Base-by-base conservation (phyloP, 2,113 vertebrate genomes). In the Macrotus californicus region DNA sequence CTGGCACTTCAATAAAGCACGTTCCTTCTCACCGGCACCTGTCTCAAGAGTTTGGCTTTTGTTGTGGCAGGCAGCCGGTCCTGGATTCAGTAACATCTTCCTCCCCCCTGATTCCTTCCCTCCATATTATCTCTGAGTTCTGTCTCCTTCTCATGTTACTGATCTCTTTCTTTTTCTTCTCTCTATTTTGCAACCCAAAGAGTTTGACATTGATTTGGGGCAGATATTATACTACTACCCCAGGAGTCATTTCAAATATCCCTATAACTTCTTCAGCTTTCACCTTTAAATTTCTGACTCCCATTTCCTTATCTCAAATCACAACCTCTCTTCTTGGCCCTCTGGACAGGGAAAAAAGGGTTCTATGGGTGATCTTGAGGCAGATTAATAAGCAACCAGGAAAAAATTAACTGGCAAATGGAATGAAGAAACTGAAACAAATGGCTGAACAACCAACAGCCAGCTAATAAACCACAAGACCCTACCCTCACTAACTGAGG, bases 231-330 rank as follows among this genome's bases (percentile, higher is more conserved):
- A 0, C 29, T 93, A 10, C 61, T 66, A 31, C 15, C 39, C 24
- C 21, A 91, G n/a, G 76, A 12, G 52, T 93, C 16, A 15, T 86
- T 48, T 91, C 59, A 90, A 46, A 86, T 7, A 72, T 72, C 72
- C 22, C 46, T 72, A 21, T 5, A 54, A 39, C 36, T 93, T 93
- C 50, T 76, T 34, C 3, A 86, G 22, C n/a, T 34, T 76, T 8
- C 15, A 31, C 7, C 54, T 61, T 82, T 92, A 86, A 70, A 72
- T 89, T 96, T 41, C 39, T 66, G 31, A 48, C 11, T 91, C 31
- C 70, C 50, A 69, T 70, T 93, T 83, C 22, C 91, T 50, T 81
- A 34, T 79, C 24, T 96, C 54, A 87, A 93, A 91, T 85, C 56
- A 69, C 31, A 88, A 52, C 5, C 8, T 67, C 31, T 84, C 69